Conservation (phyloP, 1,140 invertebrate genomes). For the Drosophila paulistorum region DNA sequence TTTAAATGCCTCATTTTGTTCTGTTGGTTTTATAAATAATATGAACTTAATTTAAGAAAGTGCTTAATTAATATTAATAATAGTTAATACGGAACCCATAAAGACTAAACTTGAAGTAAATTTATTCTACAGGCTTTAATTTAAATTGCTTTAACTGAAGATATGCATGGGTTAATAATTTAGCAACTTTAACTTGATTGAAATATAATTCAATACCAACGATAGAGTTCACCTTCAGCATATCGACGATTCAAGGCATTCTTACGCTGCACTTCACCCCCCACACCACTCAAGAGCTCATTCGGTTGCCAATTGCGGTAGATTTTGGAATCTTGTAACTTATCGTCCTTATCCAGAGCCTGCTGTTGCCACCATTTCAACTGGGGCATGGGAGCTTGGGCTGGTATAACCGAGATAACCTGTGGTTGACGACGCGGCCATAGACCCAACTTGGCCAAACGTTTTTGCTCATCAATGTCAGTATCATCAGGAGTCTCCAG, state of each 20-base stretch:
- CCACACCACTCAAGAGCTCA: constrained; percentile 54
- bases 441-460: constrained; percentile 57
- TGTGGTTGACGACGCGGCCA: constrained; percentile 57
- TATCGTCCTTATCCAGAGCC: constrained; percentile 42
- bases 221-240: constrained; percentile 47
- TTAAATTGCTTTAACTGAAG: too few species aligned
- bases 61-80: too few species aligned
- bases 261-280: constrained; percentile 57
- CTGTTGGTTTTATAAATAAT: too few species aligned
- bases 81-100: too few species aligned
- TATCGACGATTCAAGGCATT: constrained; percentile 61
- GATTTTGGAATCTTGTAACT: constrained; percentile 47
- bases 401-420: constrained; percentile 63
- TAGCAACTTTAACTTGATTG: neutral
- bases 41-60: too few species aligned
- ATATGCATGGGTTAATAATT: neutral
- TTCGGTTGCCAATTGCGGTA: constrained; percentile 61
- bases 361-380: constrained; percentile 72
- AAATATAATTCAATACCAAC: constrained; percentile 29
- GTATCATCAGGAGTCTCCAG: constrained; percentile 51
- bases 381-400: constrained; percentile 39
- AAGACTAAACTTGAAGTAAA: too few species aligned
- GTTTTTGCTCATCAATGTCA: constrained; percentile 68
- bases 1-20: too few species aligned
- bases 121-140: too few species aligned